Conservation (phyloP, 2,113 vertebrate genomes). For the Hydropotes inermis region DNA sequence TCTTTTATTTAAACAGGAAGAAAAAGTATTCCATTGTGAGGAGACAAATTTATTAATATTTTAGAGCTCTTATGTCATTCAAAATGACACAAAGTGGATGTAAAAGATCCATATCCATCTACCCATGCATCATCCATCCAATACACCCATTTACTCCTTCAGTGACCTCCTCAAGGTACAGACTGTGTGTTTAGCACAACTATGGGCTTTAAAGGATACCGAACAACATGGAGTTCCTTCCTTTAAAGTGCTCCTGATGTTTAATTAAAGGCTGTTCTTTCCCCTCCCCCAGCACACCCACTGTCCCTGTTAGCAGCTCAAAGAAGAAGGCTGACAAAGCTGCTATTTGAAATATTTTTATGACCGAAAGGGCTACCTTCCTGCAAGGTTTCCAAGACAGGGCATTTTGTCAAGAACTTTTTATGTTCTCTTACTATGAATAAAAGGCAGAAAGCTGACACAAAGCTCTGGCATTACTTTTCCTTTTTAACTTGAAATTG, state of each 20-base stretch:
- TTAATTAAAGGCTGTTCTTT: not conserved
- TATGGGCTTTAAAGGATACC: not conserved
- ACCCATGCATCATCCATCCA: not conserved
- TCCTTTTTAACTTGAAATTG: not conserved
- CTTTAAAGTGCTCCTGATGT: not conserved
- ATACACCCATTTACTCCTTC: not conserved
- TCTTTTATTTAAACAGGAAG: not conserved
- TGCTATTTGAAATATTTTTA: constrained; percentile 36
- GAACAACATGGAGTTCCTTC: not conserved
- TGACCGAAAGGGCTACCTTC: not conserved
- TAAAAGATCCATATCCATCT: not conserved
- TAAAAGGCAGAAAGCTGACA: constrained; percentile 6
- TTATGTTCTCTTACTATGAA: constrained; percentile 35
- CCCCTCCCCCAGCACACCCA: not conserved
- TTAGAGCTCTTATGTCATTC: not conserved
- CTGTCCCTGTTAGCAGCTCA: not conserved
- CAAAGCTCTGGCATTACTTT: not conserved
- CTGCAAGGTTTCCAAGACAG: not conserved
- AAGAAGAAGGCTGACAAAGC: constrained; percentile 29
- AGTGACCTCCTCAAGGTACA: not conserved
- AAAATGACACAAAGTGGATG: not conserved
- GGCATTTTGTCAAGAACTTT: not conserved
- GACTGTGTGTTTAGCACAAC: not conserved
- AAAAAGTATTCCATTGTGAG: not conserved
- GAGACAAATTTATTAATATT: not conserved